Percentiles rank a stretch among this genome's conserved stretches.
Conservation (phyloP, 1,140 invertebrate species). For the Gerris buenoi region DNA sequence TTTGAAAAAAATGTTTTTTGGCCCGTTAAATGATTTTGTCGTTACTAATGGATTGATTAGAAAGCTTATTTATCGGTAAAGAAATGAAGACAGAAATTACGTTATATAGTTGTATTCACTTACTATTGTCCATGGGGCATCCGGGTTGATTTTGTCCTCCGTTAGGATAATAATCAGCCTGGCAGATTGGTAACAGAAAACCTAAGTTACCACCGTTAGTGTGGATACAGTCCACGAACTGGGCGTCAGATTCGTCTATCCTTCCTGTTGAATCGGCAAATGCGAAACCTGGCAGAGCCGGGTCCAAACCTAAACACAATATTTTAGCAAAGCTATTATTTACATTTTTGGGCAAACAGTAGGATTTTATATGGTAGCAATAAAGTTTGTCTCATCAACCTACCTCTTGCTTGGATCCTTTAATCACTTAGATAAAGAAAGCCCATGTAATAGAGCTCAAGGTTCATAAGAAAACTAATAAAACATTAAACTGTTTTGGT, state of each 20-base stretch:
- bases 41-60: not conserved
- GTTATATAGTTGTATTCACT: not conserved
- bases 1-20: not conserved
- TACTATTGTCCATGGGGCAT: constrained; percentile 27
- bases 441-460: too few relatives aligned
- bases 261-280: constrained; percentile 33
- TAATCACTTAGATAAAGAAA: not conserved
- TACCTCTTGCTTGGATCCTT: too few relatives aligned
- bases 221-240: constrained; percentile 58
- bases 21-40: not conserved
- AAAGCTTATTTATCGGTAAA: not conserved
- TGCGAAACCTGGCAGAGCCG: constrained; percentile 50
- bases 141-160: constrained; percentile 44
- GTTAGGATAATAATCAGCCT: constrained; percentile 67
- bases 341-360: not conserved
- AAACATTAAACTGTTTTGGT: too few relatives aligned
- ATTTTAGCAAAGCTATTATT: not conserved
- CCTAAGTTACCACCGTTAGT: constrained; percentile 42
- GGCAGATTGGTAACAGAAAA: constrained; percentile 38
- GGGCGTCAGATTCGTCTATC: constrained; percentile 44
- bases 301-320: constrained; percentile 42
- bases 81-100: not conserved
- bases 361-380: not conserved
- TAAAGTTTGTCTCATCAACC: too few relatives aligned
- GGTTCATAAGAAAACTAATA: too few relatives aligned